Percentiles rank a stretch among this genome's conserved stretches.
These are phyloP conservation scores for Drosophila cognata DNA, from an alignment of 2,888 invertebrate genomes.

Conservation along the genomic window DNA sequence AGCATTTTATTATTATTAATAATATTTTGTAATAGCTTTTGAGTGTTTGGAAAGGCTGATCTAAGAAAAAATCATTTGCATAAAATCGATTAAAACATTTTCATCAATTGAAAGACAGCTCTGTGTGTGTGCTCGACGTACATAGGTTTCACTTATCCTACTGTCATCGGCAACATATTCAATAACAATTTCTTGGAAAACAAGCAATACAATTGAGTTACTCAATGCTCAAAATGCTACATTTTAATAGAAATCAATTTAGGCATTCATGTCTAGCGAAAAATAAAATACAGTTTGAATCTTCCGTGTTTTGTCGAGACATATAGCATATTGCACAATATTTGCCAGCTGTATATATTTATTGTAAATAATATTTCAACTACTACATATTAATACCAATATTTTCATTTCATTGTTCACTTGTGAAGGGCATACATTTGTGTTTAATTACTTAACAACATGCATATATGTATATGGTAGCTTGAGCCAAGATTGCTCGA, in stretches of 20 bases:
- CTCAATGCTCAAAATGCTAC: neutral
- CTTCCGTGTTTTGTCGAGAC: neutral
- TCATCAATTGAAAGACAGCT: constrained; percentile 45
- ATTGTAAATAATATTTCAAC: neutral
- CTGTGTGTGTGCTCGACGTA: neutral
- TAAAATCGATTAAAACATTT: constrained; percentile 78
- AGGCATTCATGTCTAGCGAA: neutral
- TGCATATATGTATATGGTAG: neutral
- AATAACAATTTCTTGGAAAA: constrained; percentile 2
- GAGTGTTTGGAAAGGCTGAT: constrained; percentile 60
- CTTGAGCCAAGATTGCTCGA: neutral
- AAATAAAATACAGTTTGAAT: neutral
- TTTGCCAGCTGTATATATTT: neutral
- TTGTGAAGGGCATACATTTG: neutral
- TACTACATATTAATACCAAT: neutral
- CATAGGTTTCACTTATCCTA: neutral
- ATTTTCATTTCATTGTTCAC: neutral
- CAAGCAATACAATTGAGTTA: neutral
- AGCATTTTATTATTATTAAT: constrained; percentile 70
- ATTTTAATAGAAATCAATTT: constrained; percentile 1
- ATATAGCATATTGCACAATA: neutral
- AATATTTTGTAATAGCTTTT: constrained; percentile 80
- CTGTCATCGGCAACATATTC: constrained; percentile 2
- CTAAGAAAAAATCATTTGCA: constrained; percentile 73
- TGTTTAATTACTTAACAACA: neutral